Conservation (phyloP, 2,888 invertebrate genomes). For the Nemotelus pantherinus region DNA sequence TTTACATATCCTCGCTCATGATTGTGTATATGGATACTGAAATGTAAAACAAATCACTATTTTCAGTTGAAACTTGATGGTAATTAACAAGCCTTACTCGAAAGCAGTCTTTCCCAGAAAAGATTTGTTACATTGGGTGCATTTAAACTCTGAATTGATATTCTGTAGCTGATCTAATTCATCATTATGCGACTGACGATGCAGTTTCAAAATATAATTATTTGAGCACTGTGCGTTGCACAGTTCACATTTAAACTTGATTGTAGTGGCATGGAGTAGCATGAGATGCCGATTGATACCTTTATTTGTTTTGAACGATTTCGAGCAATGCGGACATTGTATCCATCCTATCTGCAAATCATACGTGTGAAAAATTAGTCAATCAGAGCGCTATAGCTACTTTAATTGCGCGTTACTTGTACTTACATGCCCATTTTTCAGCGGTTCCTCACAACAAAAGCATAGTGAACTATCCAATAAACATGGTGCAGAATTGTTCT, state of each 20-base stretch:
- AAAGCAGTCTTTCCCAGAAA: conserved; percentile 26
- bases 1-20: conserved; percentile 10
- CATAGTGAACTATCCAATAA: conserved; percentile 18
- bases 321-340: conserved; percentile 11
- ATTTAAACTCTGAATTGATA: conserved; percentile 8
- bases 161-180: conserved; percentile 18
- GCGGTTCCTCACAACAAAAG: conserved; percentile 35
- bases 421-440: conserved; percentile 10
- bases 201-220: conserved; percentile 37
- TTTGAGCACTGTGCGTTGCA: conserved; percentile 32
- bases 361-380: background rate
- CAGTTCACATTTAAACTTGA: conserved; percentile 23
- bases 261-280: conserved; percentile 9
- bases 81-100: background rate
- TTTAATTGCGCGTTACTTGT: background rate
- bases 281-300: conserved; percentile 7
- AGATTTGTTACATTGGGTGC: conserved; percentile 19
- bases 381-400: background rate
- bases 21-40: conserved; percentile 23
- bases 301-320: conserved; percentile 5
- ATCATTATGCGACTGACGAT: conserved; percentile 24
- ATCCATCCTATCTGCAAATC: conserved; percentile 1
- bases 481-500: conserved; percentile 6
- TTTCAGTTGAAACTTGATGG: background rate
- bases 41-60: background rate